Evolutionary conservation across 2,113 vertebrate genomes (phyloP).

Genomic region (Paramormyrops kingsleyae): DNA sequence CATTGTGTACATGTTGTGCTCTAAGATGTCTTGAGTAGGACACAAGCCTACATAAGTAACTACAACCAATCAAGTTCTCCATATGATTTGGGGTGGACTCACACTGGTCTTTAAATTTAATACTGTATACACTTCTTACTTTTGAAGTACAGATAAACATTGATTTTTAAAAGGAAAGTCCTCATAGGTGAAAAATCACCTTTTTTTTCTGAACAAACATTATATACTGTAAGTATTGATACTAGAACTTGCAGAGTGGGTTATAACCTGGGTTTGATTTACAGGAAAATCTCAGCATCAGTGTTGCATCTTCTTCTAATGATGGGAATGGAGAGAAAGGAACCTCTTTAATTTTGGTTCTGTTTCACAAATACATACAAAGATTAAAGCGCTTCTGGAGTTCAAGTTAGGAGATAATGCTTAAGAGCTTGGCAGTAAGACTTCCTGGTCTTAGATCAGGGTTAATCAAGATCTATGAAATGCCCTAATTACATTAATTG

Average conservation of each 20-base stretch:
- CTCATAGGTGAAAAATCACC: not conserved
- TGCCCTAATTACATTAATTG: constrained; percentile 13
- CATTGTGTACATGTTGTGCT: not conserved
- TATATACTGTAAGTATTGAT: not conserved
- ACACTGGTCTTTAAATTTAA: not conserved
- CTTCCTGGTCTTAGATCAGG: not conserved
- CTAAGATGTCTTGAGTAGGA: not conserved
- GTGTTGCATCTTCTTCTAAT: not conserved
- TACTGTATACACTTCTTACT: not conserved
- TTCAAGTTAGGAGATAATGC: not conserved
- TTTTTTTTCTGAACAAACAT: not conserved
- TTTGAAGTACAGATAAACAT: not conserved
- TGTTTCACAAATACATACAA: not conserved
- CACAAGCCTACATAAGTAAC: not conserved
- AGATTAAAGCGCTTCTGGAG: not conserved
- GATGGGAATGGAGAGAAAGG: not conserved
- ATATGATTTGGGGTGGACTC: not conserved
- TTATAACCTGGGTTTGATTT: not conserved
- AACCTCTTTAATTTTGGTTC: not conserved
- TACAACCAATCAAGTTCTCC: not conserved
- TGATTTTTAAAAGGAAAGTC: not conserved
- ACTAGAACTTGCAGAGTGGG: not conserved
- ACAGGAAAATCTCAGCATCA: not conserved
- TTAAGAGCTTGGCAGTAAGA: not conserved
- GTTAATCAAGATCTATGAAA: constrained; percentile 6